Percentiles rank a stretch among this genome's conserved stretches.
phyloP scores from a whole-genome alignment of 2,797 vertebrate genomes.

The Catharus ustulatus region DNA sequence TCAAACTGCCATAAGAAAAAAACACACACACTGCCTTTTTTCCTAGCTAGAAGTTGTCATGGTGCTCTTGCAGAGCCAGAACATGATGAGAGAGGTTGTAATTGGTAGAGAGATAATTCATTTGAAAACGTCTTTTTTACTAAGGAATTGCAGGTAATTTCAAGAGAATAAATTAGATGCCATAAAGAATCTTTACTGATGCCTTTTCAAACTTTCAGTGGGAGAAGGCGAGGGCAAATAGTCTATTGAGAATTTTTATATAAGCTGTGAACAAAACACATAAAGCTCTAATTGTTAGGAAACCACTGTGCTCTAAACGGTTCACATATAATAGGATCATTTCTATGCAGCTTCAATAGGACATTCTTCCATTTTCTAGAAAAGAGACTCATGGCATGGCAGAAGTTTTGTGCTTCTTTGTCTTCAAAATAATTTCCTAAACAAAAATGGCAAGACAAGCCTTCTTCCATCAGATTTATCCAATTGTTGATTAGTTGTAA shows the following conservation, averaged over 20 bases:
- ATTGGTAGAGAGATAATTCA: slow-evolving; percentile 40
- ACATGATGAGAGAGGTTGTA: background rate
- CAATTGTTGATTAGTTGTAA: background rate
- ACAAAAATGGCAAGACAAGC: background rate
- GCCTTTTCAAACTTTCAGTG: slow-evolving; percentile 47
- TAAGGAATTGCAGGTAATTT: slow-evolving; percentile 60
- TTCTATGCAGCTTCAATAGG: slow-evolving; percentile 56
- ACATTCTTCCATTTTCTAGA: slow-evolving; percentile 4
- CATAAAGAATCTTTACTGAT: slow-evolving; percentile 55
- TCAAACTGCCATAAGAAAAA: background rate
- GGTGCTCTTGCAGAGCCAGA: slow-evolving; percentile 20
- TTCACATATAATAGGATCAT: slow-evolving; percentile 54
- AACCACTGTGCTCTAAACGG: slow-evolving; percentile 43
- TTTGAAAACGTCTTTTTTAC: slow-evolving; percentile 36
- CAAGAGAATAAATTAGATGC: slow-evolving; percentile 49
- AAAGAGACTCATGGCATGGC: background rate
- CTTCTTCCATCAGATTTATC: background rate
- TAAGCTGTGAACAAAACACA: slow-evolving; percentile 58
- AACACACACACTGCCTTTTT: background rate
- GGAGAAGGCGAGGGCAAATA: slow-evolving; percentile 44
- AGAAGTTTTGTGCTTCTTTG: background rate
- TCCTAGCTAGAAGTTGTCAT: background rate
- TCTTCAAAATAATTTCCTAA: background rate
- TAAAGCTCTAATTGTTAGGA: slow-evolving; percentile 66
- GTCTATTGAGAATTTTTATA: slow-evolving; percentile 59